Percentiles rank a stretch among this genome's conserved stretches.
Conservation (phyloP, 2,797 vertebrate genomes). For the Menidia menidia region DNA sequence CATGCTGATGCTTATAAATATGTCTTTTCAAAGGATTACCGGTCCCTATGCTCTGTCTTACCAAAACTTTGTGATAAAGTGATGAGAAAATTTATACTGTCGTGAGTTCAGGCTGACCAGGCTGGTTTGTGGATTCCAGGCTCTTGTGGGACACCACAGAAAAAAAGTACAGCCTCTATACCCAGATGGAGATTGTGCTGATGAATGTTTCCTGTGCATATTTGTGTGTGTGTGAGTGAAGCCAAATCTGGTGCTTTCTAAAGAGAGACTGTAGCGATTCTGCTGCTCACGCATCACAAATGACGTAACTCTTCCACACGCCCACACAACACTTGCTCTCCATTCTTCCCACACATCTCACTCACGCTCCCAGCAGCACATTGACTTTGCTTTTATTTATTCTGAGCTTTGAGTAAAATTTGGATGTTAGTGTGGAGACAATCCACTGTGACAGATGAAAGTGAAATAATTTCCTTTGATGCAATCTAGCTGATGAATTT, state of each 20-base stretch:
- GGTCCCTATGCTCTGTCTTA: background rate
- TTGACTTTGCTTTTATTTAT: slow-evolving; percentile 36
- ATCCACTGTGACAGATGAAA: slow-evolving; percentile 9
- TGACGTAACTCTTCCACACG: slow-evolving; percentile 78
- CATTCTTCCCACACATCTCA: slow-evolving; percentile 69
- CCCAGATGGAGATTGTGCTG: slow-evolving; percentile 66
- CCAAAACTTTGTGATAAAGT: background rate
- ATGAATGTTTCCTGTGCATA: slow-evolving; percentile 61
- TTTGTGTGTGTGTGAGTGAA: slow-evolving; percentile 25
- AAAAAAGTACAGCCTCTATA: slow-evolving; percentile 48
- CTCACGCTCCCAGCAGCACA: slow-evolving; percentile 58
- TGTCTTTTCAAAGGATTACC: background rate
- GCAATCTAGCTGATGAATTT: slow-evolving; percentile 11
- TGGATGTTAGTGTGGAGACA: slow-evolving; percentile 16
- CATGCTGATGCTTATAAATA: background rate
- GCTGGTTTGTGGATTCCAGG: slow-evolving; percentile 61
- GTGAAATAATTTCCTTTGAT: slow-evolving; percentile 23
- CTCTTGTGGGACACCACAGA: slow-evolving; percentile 13
- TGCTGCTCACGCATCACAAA: slow-evolving; percentile 74
- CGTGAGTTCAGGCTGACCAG: slow-evolving; percentile 1
- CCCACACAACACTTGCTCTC: slow-evolving; percentile 71
- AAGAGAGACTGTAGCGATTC: slow-evolving; percentile 61
- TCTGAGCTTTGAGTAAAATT: slow-evolving; percentile 23
- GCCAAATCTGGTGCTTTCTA: slow-evolving; percentile 63
- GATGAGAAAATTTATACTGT: background rate